A percentile compares a stretch with the other conserved stretches of the same genome.
Conservation (phyloP, 2,888 invertebrate genomes). For the Bursaphelenchus okinawaensis region DNA sequence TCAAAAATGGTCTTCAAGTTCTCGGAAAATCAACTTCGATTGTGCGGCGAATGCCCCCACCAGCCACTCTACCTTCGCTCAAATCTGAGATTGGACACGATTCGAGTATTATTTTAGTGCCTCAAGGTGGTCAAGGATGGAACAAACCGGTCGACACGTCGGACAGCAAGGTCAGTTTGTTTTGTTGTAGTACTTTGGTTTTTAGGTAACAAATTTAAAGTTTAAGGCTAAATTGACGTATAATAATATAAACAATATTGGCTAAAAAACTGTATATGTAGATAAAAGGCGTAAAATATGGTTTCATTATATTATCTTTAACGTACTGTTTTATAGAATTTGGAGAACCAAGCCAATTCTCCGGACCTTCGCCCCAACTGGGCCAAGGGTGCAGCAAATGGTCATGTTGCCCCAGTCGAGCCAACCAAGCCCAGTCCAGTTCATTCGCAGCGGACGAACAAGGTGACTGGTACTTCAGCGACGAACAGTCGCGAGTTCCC, state of each 20-base stretch:
- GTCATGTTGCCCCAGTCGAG: slow-evolving; percentile 1
- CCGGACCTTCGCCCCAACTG: slow-evolving; percentile 40
- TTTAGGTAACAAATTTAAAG: no score
- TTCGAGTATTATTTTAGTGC: slow-evolving; percentile 73
- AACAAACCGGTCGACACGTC: slow-evolving; percentile 61
- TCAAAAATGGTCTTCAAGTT: slow-evolving; percentile 98
- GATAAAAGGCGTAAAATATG: no score
- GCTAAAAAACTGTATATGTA: slow-evolving; percentile 12
- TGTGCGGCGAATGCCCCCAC: slow-evolving; percentile 77
- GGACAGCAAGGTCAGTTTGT: slow-evolving; percentile 33
- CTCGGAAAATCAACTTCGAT: slow-evolving; percentile 97
- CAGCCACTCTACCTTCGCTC: slow-evolving; percentile 95
- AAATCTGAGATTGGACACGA: slow-evolving; percentile 81
- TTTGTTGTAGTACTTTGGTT: no score
- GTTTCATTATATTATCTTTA: no score
- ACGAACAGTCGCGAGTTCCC: slow-evolving; percentile 85
- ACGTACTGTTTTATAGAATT: neutral
- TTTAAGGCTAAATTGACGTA: no score
- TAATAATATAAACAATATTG: no score
- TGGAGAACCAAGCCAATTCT: slow-evolving; percentile 13
- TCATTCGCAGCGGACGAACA: slow-evolving; percentile 8
- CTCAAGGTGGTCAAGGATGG: slow-evolving; percentile 76
- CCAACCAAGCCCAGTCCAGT: neutral
- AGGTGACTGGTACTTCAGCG: neutral
- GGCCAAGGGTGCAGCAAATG: slow-evolving; percentile 29